Conservation (phyloP, 2,888 invertebrate genomes). For the Trichopoda pennipes region DNA sequence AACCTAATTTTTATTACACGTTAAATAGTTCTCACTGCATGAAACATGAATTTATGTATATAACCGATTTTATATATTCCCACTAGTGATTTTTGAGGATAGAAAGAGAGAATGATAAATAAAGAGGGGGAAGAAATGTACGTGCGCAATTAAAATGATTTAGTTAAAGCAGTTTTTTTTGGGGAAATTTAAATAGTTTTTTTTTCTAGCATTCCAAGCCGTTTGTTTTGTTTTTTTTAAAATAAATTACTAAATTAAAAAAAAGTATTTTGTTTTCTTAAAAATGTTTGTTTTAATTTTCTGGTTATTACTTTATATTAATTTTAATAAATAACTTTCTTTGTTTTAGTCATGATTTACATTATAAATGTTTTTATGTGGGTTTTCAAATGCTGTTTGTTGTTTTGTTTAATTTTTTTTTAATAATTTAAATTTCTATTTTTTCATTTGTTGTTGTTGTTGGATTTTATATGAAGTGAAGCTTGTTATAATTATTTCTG, state of each 20-base stretch:
- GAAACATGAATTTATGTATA: too few species aligned
- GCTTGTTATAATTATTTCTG: conserved; percentile 58
- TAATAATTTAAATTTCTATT: conserved; percentile 47
- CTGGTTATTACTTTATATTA: background rate
- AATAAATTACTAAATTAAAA: background rate
- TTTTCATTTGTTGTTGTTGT: conserved; percentile 1
- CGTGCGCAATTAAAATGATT: background rate
- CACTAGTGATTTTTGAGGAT: too few species aligned
- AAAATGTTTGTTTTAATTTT: background rate
- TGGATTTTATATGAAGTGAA: conserved; percentile 57
- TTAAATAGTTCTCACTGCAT: background rate
- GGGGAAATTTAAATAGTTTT: conserved; percentile 45
- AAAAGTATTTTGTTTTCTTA: conserved; percentile 15
- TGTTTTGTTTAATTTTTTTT: conserved; percentile 2
- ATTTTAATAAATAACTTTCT: background rate
- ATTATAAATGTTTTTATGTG: conserved; percentile 45
- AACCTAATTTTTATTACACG: background rate
- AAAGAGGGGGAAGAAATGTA: background rate
- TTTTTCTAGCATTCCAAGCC: conserved; percentile 43
- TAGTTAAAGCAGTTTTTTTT: conserved; percentile 23
- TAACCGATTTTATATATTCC: too few species aligned
- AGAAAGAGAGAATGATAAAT: background rate
- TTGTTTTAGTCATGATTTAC: conserved; percentile 35
- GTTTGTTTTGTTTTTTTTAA: conserved; percentile 38
- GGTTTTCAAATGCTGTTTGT: conserved; percentile 32